phyloP scores from a whole-genome alignment of 1,140 invertebrate genomes.

The Geopemphigus sp. region DNA sequence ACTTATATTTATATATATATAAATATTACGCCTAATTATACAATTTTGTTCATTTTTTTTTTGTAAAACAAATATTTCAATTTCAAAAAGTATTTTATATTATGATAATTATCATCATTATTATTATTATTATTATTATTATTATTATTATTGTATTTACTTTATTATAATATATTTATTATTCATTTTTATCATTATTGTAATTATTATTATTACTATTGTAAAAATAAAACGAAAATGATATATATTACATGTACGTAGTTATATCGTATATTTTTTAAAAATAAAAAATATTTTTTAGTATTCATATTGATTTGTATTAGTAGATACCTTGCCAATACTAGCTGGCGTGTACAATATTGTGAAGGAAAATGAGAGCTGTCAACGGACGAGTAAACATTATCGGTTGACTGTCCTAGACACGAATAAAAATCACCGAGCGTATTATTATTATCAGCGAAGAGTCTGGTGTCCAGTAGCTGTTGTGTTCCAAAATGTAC shows the following conservation, averaged over 20 bases:
- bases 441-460: too few species aligned
- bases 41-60: constrained; percentile 29
- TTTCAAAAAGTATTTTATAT: constrained; percentile 42
- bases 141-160: constrained; percentile 46
- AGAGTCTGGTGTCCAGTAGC: too few species aligned
- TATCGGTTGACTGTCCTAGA: too few species aligned
- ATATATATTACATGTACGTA: neutral
- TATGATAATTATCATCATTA: constrained; percentile 40
- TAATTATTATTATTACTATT: constrained; percentile 36
- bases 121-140: too few species aligned
- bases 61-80: constrained; percentile 35
- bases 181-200: constrained; percentile 31
- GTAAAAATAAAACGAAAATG: constrained; percentile 38
- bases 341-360: too few species aligned
- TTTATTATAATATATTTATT: constrained; percentile 36
- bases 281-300: constrained; percentile 23
- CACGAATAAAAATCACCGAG: too few species aligned
- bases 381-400: too few species aligned
- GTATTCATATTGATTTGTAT: constrained; percentile 25
- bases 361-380: too few species aligned
- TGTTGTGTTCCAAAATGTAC: too few species aligned
- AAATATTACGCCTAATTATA: neutral
- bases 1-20: constrained; percentile 20
- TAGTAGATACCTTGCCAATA: neutral
- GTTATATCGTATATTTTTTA: constrained; percentile 35